Base-by-base conservation (phyloP, 2,888 invertebrate species). In the Parascotia fuliginaria region DNA sequence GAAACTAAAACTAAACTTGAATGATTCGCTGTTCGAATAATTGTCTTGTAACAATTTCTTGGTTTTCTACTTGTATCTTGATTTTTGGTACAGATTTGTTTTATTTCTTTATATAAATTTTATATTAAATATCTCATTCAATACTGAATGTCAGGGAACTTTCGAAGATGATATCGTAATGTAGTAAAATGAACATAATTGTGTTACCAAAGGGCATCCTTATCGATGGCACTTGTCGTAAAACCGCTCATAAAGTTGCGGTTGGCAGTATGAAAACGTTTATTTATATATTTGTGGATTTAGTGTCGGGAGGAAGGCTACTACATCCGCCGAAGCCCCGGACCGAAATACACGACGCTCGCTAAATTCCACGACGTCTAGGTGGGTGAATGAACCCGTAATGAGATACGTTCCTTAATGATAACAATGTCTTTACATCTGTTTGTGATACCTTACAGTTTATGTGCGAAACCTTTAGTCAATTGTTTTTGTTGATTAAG, bases 281-380 rank as follows among this genome's bases (percentile, higher is more conserved):
- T 85, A 87, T 87, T 86, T 84, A 83, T 88, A 83, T 78, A 73
- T 83, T 82, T 72, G 83, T 83, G 83, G 84, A 85, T 85, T 84
- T 83, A 83, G 77, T 76, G 79, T 51, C 73, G 81, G 81, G 80
- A 83, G 81, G 83, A 85, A 85, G 83, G 81, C 84, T 84, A 81
- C 75, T 81, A 74, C 82, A 83, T 87, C 87, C 87, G 88, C 49
- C 65, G 60, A 59, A 64, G 86, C 88, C 79, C 67, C 60, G 65
- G 65, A 87, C 90, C 79, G 77, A 91, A 91, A 91, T 91, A 91
- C 84, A 68, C 83, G 71, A 52, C 70, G 78, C 71, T 76, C 72
- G 79, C 83, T 87, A 85, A 87, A 91, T 91, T 90, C 91, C 90
- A 86, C 89, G 89, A 87, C 90, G 90, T 89, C 91, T 85, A 83